Evolutionary conservation across 2,113 vertebrate species (phyloP), one percentile per base, ranked within the genome.

Genomic region (Charadrius vociferus): DNA sequence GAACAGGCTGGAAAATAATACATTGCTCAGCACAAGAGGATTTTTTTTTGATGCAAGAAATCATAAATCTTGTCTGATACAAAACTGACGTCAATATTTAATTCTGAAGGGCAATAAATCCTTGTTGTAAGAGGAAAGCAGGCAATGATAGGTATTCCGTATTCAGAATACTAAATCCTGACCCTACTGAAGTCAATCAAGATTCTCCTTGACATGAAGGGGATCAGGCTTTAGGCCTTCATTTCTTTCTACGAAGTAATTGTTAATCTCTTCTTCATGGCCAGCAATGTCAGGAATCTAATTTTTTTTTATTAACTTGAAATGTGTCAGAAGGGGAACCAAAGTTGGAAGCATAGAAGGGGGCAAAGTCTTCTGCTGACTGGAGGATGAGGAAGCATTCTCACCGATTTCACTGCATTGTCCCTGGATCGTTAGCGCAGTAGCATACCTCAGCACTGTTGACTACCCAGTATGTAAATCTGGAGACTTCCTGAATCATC

Each of bases 21-120:
- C 41, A 19, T 32, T 63, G 63, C 88, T 90, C 37, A 74, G 88
- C 85, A 84, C 56, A 70, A 58, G 77, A 66, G 41, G 58, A 73
- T 80, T 73, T 66, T 79, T 73, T 85, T 87, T 63, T 43, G 10
- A 86, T 90, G 52, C 68, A 49, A 89, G 86, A 68, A 88, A 84
- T 78, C 62, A 71, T 92, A 88, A 88, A 92, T 95, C 90, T 86
- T 79, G 27, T 50, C 81, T 85, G 81, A 84, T 94, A 79, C 50
- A 85, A 94, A 89, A 63, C 50, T 95, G 93, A 97, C 41, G 36
- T 95, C 86, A 96, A 62, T 94, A 82, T 90, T 93, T 93, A 93
- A 96, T 94, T 93, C 78, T 88, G 87, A 95, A 96, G 74, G 78
- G 84, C 81, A 72, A 95, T 82, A 95, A 95, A 95, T 96, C 93